Percentiles rank a stretch among this genome's conserved stretches.
These are phyloP conservation scores for Xestia xanthographa DNA, from an alignment of 2,888 invertebrate genomes.

Conservation along the genomic window DNA sequence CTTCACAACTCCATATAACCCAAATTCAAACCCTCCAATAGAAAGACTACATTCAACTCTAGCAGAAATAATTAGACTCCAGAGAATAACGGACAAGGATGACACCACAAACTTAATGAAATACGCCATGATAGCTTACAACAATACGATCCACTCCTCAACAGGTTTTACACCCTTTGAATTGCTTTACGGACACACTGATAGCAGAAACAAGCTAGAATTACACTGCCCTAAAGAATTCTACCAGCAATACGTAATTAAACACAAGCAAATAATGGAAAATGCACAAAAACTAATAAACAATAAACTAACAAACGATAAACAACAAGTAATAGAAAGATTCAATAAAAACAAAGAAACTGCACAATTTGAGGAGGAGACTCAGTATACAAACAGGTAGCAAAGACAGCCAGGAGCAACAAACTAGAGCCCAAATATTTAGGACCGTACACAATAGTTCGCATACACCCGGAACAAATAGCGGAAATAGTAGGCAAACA, in stretches of 20 bases:
- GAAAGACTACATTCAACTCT: no score
- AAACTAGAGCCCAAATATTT: constrained; percentile 46
- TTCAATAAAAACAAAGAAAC: constrained; percentile 48
- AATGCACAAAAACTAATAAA: constrained; percentile 55
- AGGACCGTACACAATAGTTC: constrained; percentile 57
- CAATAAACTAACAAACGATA: constrained; percentile 38
- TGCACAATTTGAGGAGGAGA: constrained; percentile 62
- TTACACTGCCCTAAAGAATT: constrained; percentile 77
- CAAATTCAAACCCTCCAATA: no score
- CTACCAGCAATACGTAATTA: constrained; percentile 93
- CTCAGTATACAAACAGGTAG: constrained; percentile 63
- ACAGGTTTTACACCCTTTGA: constrained; percentile 67
- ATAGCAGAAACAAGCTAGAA: constrained; percentile 67
- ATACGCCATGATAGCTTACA: constrained; percentile 67
- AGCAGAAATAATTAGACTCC: no score
- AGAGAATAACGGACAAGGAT: constrained; percentile 56
- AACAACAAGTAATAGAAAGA: constrained; percentile 51
- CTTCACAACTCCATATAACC: no score
- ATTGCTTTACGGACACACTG: constrained; percentile 67
- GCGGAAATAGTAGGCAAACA: constrained; percentile 68
- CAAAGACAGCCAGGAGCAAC: constrained; percentile 63
- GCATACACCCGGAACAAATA: constrained; percentile 65
- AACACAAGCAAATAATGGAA: constrained; percentile 85
- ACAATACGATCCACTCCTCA: constrained; percentile 66
- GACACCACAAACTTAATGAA: constrained; percentile 61